Conservation (phyloP, 2,888 invertebrate genomes). For the Brassicogethes aeneus region DNA sequence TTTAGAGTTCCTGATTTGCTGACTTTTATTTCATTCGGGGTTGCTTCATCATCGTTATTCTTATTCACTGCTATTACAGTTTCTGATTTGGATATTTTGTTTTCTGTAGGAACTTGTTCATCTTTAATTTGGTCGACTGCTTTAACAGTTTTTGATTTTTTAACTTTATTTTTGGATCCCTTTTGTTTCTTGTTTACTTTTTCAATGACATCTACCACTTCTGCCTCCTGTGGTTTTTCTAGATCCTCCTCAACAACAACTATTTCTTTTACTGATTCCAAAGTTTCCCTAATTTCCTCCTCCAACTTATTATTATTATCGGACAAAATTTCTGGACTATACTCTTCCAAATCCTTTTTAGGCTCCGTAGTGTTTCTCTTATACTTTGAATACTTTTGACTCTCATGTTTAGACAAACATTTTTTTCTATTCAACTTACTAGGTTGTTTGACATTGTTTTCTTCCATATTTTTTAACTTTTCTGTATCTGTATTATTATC, state of each 20-base stretch:
- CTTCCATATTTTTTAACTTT: background rate
- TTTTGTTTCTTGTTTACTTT: slow-evolving; percentile 1
- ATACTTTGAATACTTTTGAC: slow-evolving; percentile 18
- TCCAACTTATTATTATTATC: slow-evolving; percentile 4
- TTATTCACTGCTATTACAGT: too few relatives aligned
- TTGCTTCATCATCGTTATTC: too few relatives aligned
- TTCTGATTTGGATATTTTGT: too few relatives aligned
- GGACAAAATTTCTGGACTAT: slow-evolving; percentile 1
- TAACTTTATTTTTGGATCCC: slow-evolving; percentile 11
- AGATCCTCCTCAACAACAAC: slow-evolving; percentile 2
- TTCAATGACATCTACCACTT: background rate
- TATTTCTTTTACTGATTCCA: slow-evolving; percentile 6
- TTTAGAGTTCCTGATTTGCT: too few relatives aligned
- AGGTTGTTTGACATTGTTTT: background rate
- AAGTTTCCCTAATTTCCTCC: slow-evolving; percentile 10
- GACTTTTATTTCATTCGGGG: too few relatives aligned
- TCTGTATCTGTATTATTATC: slow-evolving; percentile 8
- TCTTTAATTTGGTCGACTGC: slow-evolving; percentile 5
- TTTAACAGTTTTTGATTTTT: background rate
- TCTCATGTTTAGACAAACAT: slow-evolving; percentile 17
- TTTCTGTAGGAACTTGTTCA: background rate
- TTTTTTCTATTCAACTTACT: slow-evolving; percentile 17
- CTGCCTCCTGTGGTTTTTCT: slow-evolving; percentile 1
- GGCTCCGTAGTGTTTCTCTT: slow-evolving; percentile 12
- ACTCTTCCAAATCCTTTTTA: background rate